These are phyloP conservation scores for Myotis planiceps DNA, from an alignment of 2,797 vertebrate genomes.

Conservation along the genomic window DNA sequence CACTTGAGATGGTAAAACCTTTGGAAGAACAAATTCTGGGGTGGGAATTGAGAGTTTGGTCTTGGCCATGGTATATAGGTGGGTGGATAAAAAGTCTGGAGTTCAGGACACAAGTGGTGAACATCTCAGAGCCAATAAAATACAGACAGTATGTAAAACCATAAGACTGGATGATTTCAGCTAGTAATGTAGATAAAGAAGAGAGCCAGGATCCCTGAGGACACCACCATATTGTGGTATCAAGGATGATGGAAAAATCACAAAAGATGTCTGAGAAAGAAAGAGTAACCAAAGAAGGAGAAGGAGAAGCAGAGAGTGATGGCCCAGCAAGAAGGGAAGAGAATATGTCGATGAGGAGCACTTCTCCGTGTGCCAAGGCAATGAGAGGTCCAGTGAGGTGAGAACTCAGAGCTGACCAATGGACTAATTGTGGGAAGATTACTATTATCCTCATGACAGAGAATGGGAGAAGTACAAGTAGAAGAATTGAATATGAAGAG, in stretches of 20 bases:
- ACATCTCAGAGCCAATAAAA: not conserved
- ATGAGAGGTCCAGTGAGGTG: not conserved
- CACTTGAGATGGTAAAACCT: not conserved
- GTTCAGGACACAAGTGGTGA: not conserved
- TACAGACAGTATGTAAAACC: not conserved
- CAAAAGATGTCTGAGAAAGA: not conserved
- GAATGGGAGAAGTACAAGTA: not conserved
- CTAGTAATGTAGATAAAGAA: not conserved
- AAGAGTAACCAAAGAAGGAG: not conserved
- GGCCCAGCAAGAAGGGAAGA: not conserved
- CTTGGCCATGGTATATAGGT: not conserved
- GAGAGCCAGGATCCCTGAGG: not conserved
- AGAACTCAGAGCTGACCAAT: not conserved
- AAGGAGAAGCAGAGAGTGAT: not conserved
- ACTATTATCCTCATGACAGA: not conserved
- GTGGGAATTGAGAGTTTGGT: not conserved
- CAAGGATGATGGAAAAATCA: not conserved
- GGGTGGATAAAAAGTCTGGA: not conserved
- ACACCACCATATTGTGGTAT: not conserved
- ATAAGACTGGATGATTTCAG: not conserved
- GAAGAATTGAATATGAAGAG: not conserved
- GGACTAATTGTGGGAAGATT: not conserved
- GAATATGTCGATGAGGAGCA: not conserved
- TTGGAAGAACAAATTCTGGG: not conserved
- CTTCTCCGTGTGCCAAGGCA: rapidly evolving